Base-by-base conservation (phyloP, 2,888 invertebrate genomes). In the Heliconius hortense region DNA sequence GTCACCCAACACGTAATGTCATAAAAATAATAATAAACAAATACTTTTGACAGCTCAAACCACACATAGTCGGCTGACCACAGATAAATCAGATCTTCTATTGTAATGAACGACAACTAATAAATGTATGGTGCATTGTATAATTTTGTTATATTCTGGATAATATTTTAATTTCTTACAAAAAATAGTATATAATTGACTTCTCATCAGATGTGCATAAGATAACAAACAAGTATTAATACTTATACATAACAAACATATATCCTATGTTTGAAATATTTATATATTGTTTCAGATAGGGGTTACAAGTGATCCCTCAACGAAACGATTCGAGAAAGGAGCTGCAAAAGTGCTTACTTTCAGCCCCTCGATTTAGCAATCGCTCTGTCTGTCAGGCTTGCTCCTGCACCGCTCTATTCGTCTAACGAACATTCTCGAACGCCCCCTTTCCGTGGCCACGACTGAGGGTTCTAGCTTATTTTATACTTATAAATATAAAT, bases 381-480 rank as follows among this genome's bases (percentile, higher is more conserved):
- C 94, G 93, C 93, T 93, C 92, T 85, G 88, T 88, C 90, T 88
- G 91, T 89, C 91, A 87, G 87, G 85, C 90, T 82, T 83, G 83
- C 80, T 84, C 83, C 91, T 92, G 93, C 93, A 92, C 93, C 88
- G 88, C 88, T 91, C 90, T 90, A 88, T 85, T 89, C 91, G 90
- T 90, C 84, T 88, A 87, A 84, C 82, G 83, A 87, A 87, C 85
- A 83, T 85, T 81, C 87, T 88, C 90, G 90, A 92, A 88, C 83
- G 84, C 87, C 89, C 90, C 91, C 93, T 90, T 85, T 90, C 90
- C 80, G 91, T 91, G 93, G 94, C 94, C 93, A 92, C 91, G 92
- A 86, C 88, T 88, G 93, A 85, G 85, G 82, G 86, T 82, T 84
- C 82, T 85, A 82, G 83, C 63, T 64, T 85, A 85, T 84, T 85